Evolutionary conservation across 2,888 invertebrate genomes (phyloP), one percentile per base, ranked within the genome.

Genomic region (Saturnia pavonia): DNA sequence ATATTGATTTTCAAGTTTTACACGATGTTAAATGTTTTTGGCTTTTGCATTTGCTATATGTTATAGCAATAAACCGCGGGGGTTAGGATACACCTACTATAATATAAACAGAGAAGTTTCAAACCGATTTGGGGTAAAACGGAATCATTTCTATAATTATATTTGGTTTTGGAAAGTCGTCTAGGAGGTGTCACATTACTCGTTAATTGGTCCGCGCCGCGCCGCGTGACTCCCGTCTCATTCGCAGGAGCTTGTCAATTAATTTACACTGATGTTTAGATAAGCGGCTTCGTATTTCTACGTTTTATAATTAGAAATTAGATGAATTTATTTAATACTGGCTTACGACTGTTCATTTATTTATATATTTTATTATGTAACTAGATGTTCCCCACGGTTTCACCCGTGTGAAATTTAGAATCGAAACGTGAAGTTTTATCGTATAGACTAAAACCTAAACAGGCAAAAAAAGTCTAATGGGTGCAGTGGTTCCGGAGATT

Each of bases 261-360:
- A 60, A 60, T 60, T 60, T 27, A 60, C 57, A 27, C 25, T 14
- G 57, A 60, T 60, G 57, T 60, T 60, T 60, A 60, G 25, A 60
- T 60, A 60, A 60, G 57, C 12, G 14, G 57, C 27, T 14, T 60
- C 57, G 27, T 11, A 60, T 60, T 60, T 27, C 57, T 0, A 60
- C 57, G 25, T 27, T 60, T 60, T 60, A 60, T 60, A 7, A 60
- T 60, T 60, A 60, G 57, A 27, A 60, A 14, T 27, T 14, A 27
- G 25, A 60, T 14, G 16, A 14, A 60, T 60, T 25, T 54, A 54
- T 22, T 54, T 22, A 9, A 25, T 14, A 60, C 57, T 57, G 14
- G 7, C 1, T 27, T 27, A 60, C 14, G 25, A 12, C 14, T 25
- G 25, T 27, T 25, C 14, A 27, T 60, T 60, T 57, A 25, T 57